Evolutionary conservation across 2,797 vertebrate species (phyloP), one percentile per base, ranked within the genome.

Genomic region (Brachyrhaphis roseni): DNA sequence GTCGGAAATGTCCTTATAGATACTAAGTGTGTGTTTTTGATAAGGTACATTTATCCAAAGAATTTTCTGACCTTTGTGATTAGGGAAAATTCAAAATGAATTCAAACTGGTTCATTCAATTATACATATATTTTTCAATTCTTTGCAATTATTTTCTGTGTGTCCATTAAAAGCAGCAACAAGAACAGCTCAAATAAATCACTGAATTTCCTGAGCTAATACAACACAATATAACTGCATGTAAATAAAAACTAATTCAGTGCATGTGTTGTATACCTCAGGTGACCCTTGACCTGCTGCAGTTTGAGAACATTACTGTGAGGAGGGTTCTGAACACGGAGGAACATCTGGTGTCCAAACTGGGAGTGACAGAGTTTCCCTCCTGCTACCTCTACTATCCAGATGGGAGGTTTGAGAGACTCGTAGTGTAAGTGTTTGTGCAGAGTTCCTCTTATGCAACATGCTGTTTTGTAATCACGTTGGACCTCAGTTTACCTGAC

Each of bases 221-320:
- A 64, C 3, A 66, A 39, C 15, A 23, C 62, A 39, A 34, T 36
- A 8, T 8, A 8, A 2, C 34, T 20, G 16, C 16, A 20, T 64
- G 62, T 64, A 36, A 36, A 31, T 72, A 15, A 46, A 62, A 39
- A n/a, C 59, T 62, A 73, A 28, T 5, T 66, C 7, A 31, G 16
- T 49, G 34, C 66, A 5, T 79, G 36, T 81, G 15, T 82, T 72
- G 28, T 83, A 36, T 77, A 23, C 6, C 1, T 76, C 89, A 99
- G 98, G 97, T 99, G 31, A 95, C 90, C 0, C 90, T 99, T 93
- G 98, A 99, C 93, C 91, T 99, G 94, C 91, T 97, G 26, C 97
- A 98, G 93, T 97, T 93, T 4, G 95, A 95, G 71, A 97, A 97
- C 15, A 79, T 99, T 5, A 89, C 94, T 0, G 97, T 99, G 62